Conservation (phyloP, 92 coral and sea anemone genomes). For the Siderastrea radians region DNA sequence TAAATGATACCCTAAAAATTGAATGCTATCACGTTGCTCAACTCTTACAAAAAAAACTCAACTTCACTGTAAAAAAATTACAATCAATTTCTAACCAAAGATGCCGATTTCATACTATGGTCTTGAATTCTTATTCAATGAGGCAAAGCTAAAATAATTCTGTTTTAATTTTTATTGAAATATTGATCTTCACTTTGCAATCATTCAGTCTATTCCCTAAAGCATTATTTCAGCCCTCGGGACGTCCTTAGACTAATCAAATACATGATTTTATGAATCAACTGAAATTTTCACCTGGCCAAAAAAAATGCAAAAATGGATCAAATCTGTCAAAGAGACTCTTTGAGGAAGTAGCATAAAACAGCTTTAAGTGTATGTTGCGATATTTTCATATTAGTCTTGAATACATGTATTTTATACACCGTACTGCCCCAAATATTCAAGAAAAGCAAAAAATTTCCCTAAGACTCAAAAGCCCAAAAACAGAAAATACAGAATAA, state of each 20-base stretch:
- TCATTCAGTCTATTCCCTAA: not conserved
- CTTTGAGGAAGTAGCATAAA: not conserved
- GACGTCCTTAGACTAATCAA: not conserved
- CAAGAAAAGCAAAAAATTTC: not conserved
- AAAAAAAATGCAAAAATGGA: not conserved
- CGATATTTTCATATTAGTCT: no score
- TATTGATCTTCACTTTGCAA: not conserved
- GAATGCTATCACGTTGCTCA: not conserved
- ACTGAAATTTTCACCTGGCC: not conserved
- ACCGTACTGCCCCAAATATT: not conserved
- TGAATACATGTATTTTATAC: not conserved
- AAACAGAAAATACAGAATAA: not conserved
- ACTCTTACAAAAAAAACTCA: not conserved
- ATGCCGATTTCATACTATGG: not conserved
- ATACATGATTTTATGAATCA: not conserved
- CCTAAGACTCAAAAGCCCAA: not conserved
- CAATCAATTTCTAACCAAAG: not conserved
- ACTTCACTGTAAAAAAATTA: not conserved
- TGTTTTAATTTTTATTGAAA: conserved; percentile 2
- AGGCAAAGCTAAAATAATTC: not conserved
- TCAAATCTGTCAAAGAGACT: not conserved
- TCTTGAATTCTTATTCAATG: not conserved
- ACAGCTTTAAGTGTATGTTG: not conserved
- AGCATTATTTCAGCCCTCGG: not conserved
- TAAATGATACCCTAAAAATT: not conserved